Base-by-base conservation (phyloP, 2,888 invertebrate genomes). In the Drosophila flavopinicola region DNA sequence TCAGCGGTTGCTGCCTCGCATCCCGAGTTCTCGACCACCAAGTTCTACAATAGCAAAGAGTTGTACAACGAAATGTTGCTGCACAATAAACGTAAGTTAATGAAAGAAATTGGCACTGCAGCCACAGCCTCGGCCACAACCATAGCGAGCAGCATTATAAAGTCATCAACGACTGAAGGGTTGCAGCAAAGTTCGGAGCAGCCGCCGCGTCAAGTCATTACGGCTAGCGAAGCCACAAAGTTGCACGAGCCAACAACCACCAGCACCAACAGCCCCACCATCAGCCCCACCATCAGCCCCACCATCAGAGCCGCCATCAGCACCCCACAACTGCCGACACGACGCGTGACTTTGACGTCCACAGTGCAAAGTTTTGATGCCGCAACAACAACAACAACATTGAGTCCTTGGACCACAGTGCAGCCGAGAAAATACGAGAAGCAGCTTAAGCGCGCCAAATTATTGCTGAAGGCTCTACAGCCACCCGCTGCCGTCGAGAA, bases 11-110 rank as follows among this genome's bases (percentile, higher is more conserved):
- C 64, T 3, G 80, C 80, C 38, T 56, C 84, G 6, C 89, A 90
- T 74, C 90, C 90, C 0, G 91, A 91, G 53, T 91, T 91, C 64
- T 91, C 91, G 2, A 91, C 91, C 11, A 91, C 91, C 9, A 91
- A 91, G 77, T 91, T 91, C 71, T 91, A 91, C 78, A 91, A 91
- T 61, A 91, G 90, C 82, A 90, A 90, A 59, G 91, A 91, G 68
- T 59, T 91, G 54, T 90, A 91, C 75, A 91, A 88, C 74, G 90
- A 91, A 79, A 88, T 91, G 90, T 77, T 90, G 66, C 80, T 85
- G 56, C 87, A 89, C 63, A 88, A 88, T 70, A 88, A 80, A 61
- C 84, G 79, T 45, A 85, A 88, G 65, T 76, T 87, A 75, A 75
- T 84, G 69, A 75, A 78, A 58, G 84, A 64, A 58, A 56, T 58